A percentile compares a stretch with the other conserved stretches of the same genome.
phyloP scores from a whole-genome alignment of 1,140 invertebrate species.

The Anthonomus grandis region DNA sequence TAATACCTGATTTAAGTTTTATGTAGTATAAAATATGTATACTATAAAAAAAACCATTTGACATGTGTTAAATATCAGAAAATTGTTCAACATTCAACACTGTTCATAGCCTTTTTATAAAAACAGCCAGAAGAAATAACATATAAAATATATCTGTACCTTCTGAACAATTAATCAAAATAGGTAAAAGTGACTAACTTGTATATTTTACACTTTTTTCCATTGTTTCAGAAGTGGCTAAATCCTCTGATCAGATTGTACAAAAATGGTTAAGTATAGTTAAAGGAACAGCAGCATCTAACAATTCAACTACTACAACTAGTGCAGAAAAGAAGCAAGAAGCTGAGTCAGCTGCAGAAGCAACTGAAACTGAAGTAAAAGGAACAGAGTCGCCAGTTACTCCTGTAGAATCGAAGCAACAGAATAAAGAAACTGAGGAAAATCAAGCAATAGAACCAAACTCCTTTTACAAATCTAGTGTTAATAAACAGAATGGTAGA shows the following conservation, averaged over 20 bases:
- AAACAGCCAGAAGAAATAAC: too few species aligned
- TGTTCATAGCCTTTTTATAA: too few species aligned
- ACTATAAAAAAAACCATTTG: too few species aligned
- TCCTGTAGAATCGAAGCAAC: background rate
- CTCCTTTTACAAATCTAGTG: conserved; percentile 63
- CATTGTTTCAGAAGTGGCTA: conserved; percentile 39
- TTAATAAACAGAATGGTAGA: conserved; percentile 67
- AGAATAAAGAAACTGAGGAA: conserved; percentile 15
- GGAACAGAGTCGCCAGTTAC: background rate
- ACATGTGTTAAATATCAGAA: too few species aligned
- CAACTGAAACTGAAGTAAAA: conserved; percentile 6
- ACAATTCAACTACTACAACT: background rate
- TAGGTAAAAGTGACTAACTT: too few species aligned
- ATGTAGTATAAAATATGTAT: too few species aligned
- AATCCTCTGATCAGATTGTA: conserved; percentile 75
- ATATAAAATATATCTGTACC: too few species aligned
- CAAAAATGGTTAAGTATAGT: conserved; percentile 87
- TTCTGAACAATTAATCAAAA: too few species aligned
- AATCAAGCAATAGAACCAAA: conserved; percentile 37
- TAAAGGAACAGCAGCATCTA: conserved; percentile 48
- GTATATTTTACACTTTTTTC: background rate
- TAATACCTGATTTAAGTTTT: too few species aligned
- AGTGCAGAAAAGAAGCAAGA: background rate
- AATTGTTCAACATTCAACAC: too few species aligned
- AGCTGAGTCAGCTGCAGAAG: background rate